Conservation (phyloP, 1,140 invertebrate species). For the Drosophila kohkoa region DNA sequence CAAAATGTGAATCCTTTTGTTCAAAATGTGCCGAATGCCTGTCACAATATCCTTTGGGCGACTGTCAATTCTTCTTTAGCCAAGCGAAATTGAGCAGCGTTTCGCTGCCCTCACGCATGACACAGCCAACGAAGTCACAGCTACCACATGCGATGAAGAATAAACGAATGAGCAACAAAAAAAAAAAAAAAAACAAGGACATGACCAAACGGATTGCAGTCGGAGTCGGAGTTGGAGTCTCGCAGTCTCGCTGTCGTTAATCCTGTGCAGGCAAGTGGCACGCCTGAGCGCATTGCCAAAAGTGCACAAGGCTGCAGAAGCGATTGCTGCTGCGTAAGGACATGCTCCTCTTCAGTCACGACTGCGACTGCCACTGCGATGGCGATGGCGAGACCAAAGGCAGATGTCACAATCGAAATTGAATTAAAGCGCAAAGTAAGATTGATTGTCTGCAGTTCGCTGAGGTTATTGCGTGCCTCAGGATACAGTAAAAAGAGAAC, state of each 20-base stretch:
- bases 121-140: slow-evolving; percentile 29
- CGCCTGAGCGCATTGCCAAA: slow-evolving; percentile 80
- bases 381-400: slow-evolving; percentile 69
- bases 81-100: slow-evolving; percentile 69
- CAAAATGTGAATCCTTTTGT: slow-evolving; percentile 59
- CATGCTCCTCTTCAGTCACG: slow-evolving; percentile 11
- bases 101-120: slow-evolving; percentile 69
- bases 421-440: slow-evolving; percentile 84
- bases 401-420: slow-evolving; percentile 84
- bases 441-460: slow-evolving; percentile 82
- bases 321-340: slow-evolving; percentile 49
- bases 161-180: slow-evolving; percentile 35
- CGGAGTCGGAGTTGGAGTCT: slow-evolving; percentile 39
- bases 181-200: slow-evolving; percentile 50
- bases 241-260: slow-evolving; percentile 61
- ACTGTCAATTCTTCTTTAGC: slow-evolving; percentile 65
- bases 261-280: slow-evolving; percentile 72
- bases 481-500: slow-evolving; percentile 1
- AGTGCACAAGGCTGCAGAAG: slow-evolving; percentile 66
- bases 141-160: slow-evolving; percentile 17
- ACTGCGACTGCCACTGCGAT: slow-evolving; percentile 4
- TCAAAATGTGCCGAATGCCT: slow-evolving; percentile 59
- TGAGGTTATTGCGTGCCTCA: slow-evolving; percentile 78
- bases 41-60: slow-evolving; percentile 82
- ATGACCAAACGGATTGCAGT: slow-evolving; percentile 74